Percentiles rank a stretch among this genome's conserved stretches.
Evolutionary conservation across 2,113 vertebrate genomes (phyloP).

Genomic region (Corythornis madagascariensis): DNA sequence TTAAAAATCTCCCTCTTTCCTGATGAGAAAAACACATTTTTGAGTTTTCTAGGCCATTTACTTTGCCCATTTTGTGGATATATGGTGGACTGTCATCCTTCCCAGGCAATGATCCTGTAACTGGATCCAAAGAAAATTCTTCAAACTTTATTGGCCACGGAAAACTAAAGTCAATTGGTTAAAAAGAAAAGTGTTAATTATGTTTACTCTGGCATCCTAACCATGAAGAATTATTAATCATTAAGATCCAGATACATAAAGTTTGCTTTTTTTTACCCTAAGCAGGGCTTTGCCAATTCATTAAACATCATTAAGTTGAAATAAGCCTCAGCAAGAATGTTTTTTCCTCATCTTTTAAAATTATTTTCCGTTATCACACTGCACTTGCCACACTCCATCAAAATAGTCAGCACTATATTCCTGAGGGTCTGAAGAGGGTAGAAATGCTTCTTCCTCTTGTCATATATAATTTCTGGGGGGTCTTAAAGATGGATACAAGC

Average conservation of each 20-base stretch:
- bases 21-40: constrained; percentile 63
- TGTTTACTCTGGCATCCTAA: constrained; percentile 56
- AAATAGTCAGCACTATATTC: constrained; percentile 3
- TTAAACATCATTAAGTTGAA: constrained; percentile 20
- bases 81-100: constrained; percentile 27
- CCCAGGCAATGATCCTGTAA: constrained; percentile 41
- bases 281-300: constrained; percentile 31
- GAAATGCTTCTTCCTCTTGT: neutral
- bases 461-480: neutral
- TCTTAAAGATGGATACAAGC: neutral
- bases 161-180: constrained; percentile 60
- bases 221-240: constrained; percentile 49
- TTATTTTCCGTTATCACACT: neutral
- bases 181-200: constrained; percentile 59
- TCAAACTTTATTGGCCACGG: constrained; percentile 58
- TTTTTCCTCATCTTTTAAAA: constrained; percentile 22
- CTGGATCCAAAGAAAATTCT: constrained; percentile 68
- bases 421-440: neutral
- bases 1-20: constrained; percentile 30
- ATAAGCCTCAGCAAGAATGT: neutral
- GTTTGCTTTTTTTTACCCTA: neutral
- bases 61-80: constrained; percentile 19
- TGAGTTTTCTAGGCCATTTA: constrained; percentile 60
- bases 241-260: constrained; percentile 10
- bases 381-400: neutral